Base-by-base conservation (phyloP, 2,888 invertebrate genomes). In the Polyommatus iphigenia region DNA sequence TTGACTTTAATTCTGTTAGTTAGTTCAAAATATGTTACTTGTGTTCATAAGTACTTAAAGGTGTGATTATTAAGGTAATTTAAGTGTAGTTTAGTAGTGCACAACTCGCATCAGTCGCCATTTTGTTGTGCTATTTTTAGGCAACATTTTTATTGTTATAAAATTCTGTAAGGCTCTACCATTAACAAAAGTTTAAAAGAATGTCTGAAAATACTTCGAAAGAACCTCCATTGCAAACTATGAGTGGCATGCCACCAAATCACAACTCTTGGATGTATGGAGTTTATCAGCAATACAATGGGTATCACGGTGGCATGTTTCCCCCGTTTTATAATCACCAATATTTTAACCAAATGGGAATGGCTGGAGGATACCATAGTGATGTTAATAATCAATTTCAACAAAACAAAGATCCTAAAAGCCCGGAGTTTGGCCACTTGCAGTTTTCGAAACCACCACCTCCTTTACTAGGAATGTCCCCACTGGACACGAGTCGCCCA, bases 261-360 rank as follows among this genome's bases (percentile, higher is more conserved):
- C 89, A 88, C 82, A 89, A 90, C 82, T 87, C 89, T n/a, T 94
- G 94, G 94, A 88, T 91, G 87, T 94, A 92, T 83, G 89, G 90
- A 81, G 84, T 90, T 79, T 91, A 92, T 83, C 89, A 88, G 62
- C 90, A 87, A 78, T 93, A 90, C 82, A 91, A 89, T 84, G 89
- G 89, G 72, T 93, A 91, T 83, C 89, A 89, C 80, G 90, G 91
- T 83, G 90, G 91, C 83, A 88, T 91, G 87, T 94, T 91, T 85
- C 90, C 92, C 78, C 94, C 93, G 78, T 94, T 92, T 84, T 95
- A 92, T 83, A 94, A 94, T 83, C 92, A 94, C 79, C 92, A 84
- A 78, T 94, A 93, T 83, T 94, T 88, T 82, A 91, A 91, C 83
- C 91, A 91, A 83, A 91, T 92, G 90, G 87, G 88, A 50, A 88